phyloP scores from a whole-genome alignment of 2,888 invertebrate species.

The Diarsia dahlii region DNA sequence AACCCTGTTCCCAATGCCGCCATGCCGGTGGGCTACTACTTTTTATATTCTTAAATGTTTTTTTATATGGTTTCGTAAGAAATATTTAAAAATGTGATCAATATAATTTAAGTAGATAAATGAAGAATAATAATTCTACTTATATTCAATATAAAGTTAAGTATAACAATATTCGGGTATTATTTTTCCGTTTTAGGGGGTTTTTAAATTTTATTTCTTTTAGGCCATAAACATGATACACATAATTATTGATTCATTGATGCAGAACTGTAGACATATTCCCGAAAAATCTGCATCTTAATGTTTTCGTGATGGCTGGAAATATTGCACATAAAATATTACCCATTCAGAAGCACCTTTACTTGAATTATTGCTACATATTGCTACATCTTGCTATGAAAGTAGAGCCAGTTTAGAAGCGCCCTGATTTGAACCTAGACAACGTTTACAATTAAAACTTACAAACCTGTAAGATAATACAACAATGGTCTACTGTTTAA shows the following conservation, averaged over 20 bases:
- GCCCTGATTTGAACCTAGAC: slow-evolving; percentile 21
- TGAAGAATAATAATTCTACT: too few species aligned
- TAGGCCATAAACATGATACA: not conserved
- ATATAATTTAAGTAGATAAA: too few species aligned
- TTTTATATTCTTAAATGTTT: too few species aligned
- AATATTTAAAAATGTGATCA: too few species aligned
- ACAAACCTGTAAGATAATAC: not conserved
- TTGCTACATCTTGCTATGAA: not conserved
- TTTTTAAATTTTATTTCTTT: not conserved
- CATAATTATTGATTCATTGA: not conserved
- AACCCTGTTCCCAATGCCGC: too few species aligned
- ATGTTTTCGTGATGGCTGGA: not conserved
- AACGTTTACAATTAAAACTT: slow-evolving; percentile 14
- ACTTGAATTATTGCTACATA: not conserved
- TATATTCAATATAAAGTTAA: not conserved
- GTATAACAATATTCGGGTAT: not conserved
- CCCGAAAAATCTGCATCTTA: not conserved
- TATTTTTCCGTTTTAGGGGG: rapidly evolving
- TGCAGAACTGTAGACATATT: not conserved
- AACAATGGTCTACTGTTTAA: slow-evolving; percentile 13
- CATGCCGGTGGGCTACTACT: too few species aligned
- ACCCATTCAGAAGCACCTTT: not conserved
- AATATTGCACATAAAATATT: not conserved
- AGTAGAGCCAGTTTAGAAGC: slow-evolving; percentile 24
- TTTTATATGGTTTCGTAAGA: too few species aligned